A percentile compares a stretch with the other conserved stretches of the same genome.
Evolutionary conservation across 2,113 vertebrate species (phyloP).

Genomic region (Anhinga rufa): DNA sequence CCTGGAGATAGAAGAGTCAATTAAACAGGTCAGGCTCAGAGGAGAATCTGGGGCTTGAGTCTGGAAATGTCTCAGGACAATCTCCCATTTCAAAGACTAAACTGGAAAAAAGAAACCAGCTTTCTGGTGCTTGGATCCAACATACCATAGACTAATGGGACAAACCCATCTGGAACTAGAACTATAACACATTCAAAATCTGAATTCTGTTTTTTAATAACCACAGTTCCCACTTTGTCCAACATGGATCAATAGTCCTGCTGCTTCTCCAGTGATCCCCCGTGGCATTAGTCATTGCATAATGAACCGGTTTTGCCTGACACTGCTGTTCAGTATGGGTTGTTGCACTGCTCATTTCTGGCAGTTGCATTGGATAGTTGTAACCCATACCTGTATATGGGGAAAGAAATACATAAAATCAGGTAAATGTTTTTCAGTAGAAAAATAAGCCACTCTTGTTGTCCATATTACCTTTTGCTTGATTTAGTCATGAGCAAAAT

Average conservation of each 20-base stretch:
- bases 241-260: neutral
- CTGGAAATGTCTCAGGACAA: neutral
- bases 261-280: neutral
- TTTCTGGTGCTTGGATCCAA: neutral
- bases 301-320: neutral
- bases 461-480: neutral
- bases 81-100: neutral
- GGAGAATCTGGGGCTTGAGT: neutral
- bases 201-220: neutral
- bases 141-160: neutral
- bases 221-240: neutral
- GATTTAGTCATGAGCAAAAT: neutral
- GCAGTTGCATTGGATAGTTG: no score
- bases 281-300: rapidly evolving
- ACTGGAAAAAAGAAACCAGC: neutral
- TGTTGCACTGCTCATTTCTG: neutral
- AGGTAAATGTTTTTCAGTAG: neutral
- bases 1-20: neutral
- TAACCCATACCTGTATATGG: neutral
- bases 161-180: neutral
- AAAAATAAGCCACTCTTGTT: neutral
- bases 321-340: neutral
- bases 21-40: neutral
- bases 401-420: neutral
- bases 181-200: no score